Conservation (phyloP, 2,888 invertebrate genomes). For the Acrobasis consociella region DNA sequence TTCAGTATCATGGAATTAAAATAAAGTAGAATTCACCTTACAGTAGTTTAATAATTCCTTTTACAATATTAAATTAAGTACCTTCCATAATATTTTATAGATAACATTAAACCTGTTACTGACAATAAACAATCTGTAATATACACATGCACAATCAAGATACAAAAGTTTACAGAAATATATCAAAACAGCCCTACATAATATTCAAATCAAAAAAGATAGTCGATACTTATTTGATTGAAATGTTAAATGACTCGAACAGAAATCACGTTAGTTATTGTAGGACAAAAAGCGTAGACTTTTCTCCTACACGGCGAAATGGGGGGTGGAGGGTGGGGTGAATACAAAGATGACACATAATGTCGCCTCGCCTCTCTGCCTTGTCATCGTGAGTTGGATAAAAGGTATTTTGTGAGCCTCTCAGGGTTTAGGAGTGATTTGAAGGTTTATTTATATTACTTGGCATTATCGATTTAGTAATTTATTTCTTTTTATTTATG, state of each 20-base stretch:
- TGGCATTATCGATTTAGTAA: constrained; percentile 3
- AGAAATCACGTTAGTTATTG: constrained; percentile 6
- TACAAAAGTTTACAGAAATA: too few relatives aligned
- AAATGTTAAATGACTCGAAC: neutral
- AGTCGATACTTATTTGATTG: neutral
- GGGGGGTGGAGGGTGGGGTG: neutral
- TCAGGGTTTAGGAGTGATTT: neutral
- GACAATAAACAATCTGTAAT: too few relatives aligned
- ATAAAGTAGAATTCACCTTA: too few relatives aligned
- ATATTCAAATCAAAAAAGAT: neutral
- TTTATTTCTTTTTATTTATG: too few relatives aligned
- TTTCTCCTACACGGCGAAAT: neutral
- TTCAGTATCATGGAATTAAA: too few relatives aligned
- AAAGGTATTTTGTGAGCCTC: constrained; percentile 4
- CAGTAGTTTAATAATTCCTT: too few relatives aligned
- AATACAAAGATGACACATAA: constrained; percentile 13
- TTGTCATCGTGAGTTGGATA: constrained; percentile 4
- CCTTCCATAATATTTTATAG: too few relatives aligned
- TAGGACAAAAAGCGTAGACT: neutral
- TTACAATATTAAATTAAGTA: too few relatives aligned
- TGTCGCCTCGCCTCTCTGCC: constrained; percentile 7
- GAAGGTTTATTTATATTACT: neutral
- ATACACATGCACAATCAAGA: too few relatives aligned
- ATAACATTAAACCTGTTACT: too few relatives aligned
- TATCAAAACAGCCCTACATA: neutral